Evolutionary conservation across 2,797 vertebrate genomes (phyloP).

Genomic region (Coracias cyanogaster): DNA sequence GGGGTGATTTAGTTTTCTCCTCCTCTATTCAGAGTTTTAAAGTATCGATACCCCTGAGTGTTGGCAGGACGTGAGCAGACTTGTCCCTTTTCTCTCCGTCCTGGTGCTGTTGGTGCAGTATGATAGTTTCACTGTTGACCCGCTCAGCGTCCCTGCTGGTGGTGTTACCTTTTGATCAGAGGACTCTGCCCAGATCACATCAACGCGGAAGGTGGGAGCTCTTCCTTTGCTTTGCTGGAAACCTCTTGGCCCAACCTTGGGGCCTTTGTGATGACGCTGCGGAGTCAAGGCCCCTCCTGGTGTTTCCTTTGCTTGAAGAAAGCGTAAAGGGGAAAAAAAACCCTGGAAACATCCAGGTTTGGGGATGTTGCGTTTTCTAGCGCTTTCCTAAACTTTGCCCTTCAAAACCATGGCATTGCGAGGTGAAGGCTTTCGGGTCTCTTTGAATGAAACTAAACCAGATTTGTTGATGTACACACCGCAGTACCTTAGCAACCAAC

Average conservation of each 20-base stretch:
- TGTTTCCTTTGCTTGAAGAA: not conserved
- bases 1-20: not conserved
- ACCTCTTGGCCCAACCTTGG: not conserved
- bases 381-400: no score
- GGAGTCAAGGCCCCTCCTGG: not conserved
- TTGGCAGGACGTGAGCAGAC: rapidly evolving
- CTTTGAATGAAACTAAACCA: slow-evolving; percentile 14
- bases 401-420: not conserved
- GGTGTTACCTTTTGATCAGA: rapidly evolving
- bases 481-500: slow-evolving; percentile 59
- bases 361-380: no score
- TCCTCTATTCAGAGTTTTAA: rapidly evolving
- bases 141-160: not conserved
- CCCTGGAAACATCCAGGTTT: no score
- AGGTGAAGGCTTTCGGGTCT: not conserved
- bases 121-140: rapidly evolving
- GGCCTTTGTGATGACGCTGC: not conserved
- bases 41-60: rapidly evolving
- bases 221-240: not conserved
- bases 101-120: rapidly evolving
- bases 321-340: not conserved
- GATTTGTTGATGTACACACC: slow-evolving; percentile 62
- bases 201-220: not conserved
- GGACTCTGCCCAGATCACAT: rapidly evolving
- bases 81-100: not conserved